Evolutionary conservation across 2,113 vertebrate species (phyloP).

Genomic region (Pipra filicauda): DNA sequence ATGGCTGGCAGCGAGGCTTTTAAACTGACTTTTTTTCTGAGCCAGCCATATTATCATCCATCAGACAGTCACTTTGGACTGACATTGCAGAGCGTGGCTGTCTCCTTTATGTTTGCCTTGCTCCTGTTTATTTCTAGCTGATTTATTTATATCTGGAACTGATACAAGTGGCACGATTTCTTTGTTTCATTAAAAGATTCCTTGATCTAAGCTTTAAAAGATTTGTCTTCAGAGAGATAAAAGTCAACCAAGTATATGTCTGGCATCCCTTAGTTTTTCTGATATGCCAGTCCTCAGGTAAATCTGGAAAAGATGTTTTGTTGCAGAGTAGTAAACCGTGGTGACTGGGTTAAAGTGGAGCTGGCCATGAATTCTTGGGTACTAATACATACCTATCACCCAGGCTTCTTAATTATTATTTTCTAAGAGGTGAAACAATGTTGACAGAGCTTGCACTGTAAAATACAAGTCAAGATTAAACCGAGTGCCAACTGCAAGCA

Average conservation of each 20-base stretch:
- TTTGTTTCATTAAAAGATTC: constrained; percentile 60
- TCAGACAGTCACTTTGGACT: constrained; percentile 49
- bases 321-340: background rate
- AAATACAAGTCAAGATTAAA: constrained; percentile 23
- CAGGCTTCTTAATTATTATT: constrained; percentile 9
- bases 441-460: background rate
- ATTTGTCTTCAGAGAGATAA: constrained; percentile 53
- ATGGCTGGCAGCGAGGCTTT: constrained; percentile 35
- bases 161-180: constrained; percentile 25
- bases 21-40: constrained; percentile 1
- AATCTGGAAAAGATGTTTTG: background rate
- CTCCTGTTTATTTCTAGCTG: constrained; percentile 60
- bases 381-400: background rate
- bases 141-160: constrained; percentile 56
- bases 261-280: background rate
- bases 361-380: background rate
- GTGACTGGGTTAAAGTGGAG: background rate
- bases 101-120: constrained; percentile 19
- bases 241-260: constrained; percentile 5
- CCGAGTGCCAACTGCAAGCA: background rate
- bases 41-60: constrained; percentile 12
- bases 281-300: background rate
- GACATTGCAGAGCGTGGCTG: constrained; percentile 26
- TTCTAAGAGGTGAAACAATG: background rate
- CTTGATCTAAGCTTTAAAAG: constrained; percentile 50